phyloP scores from a whole-genome alignment of 2,113 vertebrate species.

The Sitta europaea region DNA sequence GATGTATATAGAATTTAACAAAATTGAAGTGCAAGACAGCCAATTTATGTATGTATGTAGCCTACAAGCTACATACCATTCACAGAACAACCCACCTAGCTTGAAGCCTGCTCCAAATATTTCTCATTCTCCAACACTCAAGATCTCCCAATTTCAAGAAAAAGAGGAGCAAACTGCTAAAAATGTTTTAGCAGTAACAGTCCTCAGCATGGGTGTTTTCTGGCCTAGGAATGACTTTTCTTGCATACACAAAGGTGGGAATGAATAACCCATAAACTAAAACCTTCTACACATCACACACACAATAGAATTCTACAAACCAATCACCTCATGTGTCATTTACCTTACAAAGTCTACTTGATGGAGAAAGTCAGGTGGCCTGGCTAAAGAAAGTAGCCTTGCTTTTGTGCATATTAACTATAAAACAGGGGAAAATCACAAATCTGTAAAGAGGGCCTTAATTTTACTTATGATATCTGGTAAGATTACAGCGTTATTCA shows the following conservation, averaged over 20 bases:
- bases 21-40: not conserved
- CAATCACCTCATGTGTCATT: accelerated
- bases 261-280: not conserved
- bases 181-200: not conserved
- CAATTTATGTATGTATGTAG: no score
- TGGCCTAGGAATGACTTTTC: not conserved
- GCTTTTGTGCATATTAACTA: not conserved
- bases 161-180: not conserved
- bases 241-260: not conserved
- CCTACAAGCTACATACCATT: not conserved
- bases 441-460: not conserved
- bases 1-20: not conserved
- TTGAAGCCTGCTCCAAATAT: not conserved
- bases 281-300: not conserved
- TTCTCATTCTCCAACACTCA: not conserved
- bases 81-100: not conserved
- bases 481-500: not conserved
- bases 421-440: not conserved
- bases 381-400: not conserved
- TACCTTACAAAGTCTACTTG: not conserved
- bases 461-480: not conserved
- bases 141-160: not conserved
- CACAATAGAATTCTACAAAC: not conserved
- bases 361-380: not conserved
- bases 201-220: not conserved